phyloP scores from a whole-genome alignment of 1,140 invertebrate genomes.

The Gryllus bimaculatus region DNA sequence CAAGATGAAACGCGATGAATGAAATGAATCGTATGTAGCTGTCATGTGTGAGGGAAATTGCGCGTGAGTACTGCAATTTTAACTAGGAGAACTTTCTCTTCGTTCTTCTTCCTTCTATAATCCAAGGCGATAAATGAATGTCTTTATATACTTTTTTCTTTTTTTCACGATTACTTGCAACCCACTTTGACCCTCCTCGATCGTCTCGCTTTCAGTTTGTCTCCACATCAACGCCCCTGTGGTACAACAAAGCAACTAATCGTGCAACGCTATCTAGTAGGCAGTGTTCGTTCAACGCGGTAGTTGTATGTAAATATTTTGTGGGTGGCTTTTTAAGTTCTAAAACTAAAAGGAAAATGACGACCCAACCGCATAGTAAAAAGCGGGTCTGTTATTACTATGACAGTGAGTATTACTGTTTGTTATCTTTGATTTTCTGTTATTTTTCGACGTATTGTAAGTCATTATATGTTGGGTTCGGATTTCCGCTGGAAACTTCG shows the following conservation, averaged over 20 bases:
- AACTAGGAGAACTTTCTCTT: too few species aligned
- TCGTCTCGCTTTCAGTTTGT: not conserved
- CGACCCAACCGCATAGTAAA: conserved; percentile 70
- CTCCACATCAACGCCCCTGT: not conserved
- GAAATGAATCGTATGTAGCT: too few species aligned
- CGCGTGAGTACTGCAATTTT: too few species aligned
- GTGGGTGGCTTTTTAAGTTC: conserved; percentile 10
- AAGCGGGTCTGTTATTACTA: conserved; percentile 98
- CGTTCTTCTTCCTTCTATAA: too few species aligned
- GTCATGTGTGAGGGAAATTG: too few species aligned
- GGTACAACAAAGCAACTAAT: not conserved
- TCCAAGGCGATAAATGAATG: too few species aligned
- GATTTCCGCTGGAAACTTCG: not conserved
- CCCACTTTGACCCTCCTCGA: not conserved
- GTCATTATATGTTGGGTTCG: not conserved
- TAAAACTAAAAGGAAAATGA: conserved; percentile 22
- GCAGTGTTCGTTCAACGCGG: not conserved
- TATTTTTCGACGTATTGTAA: not conserved
- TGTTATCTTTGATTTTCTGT: not conserved
- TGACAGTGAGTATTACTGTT: conserved; percentile 74
- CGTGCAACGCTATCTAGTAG: not conserved
- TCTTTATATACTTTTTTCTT: too few species aligned
- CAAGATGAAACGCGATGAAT: too few species aligned
- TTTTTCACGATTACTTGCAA: too few species aligned
- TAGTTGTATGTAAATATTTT: not conserved